Conservation (phyloP, 2,888 invertebrate genomes). For the Urechis unicinctus region DNA sequence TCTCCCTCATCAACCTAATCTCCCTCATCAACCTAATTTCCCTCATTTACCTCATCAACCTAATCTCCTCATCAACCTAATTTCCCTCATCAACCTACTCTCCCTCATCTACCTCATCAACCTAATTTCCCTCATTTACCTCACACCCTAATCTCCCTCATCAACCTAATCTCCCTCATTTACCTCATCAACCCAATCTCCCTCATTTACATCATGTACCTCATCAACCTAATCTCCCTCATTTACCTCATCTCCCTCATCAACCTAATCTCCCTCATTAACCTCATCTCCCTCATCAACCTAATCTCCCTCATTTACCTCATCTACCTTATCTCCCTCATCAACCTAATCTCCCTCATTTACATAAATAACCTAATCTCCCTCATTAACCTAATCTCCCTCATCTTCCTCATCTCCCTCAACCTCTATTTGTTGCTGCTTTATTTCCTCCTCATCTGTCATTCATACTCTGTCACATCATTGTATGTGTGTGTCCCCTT, state of each 20-base stretch:
- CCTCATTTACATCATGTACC: too few species aligned
- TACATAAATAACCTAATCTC: neutral
- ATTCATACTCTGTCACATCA: neutral
- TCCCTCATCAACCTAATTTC: too few species aligned
- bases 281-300: slow-evolving; percentile 9
- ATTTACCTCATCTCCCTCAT: slow-evolving; percentile 6
- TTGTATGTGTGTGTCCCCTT: neutral
- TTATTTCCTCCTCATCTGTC: neutral
- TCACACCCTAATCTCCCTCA: too few species aligned
- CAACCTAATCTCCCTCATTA: slow-evolving; percentile 6
- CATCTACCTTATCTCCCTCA: slow-evolving; percentile 1
- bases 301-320: slow-evolving; percentile 1
- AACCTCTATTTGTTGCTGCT: neutral
- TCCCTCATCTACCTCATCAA: too few species aligned
- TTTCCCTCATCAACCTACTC: too few species aligned
- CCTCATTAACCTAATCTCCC: neutral
- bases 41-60: too few species aligned
- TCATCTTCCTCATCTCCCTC: neutral
- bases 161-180: too few species aligned
- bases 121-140: too few species aligned
- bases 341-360: neutral
- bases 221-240: too few species aligned
- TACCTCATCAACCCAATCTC: too few species aligned
- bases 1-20: too few species aligned
- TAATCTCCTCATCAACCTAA: too few species aligned